Evolutionary conservation across 2,797 vertebrate species (phyloP).

Genomic region (Acanthopagrus latus): DNA sequence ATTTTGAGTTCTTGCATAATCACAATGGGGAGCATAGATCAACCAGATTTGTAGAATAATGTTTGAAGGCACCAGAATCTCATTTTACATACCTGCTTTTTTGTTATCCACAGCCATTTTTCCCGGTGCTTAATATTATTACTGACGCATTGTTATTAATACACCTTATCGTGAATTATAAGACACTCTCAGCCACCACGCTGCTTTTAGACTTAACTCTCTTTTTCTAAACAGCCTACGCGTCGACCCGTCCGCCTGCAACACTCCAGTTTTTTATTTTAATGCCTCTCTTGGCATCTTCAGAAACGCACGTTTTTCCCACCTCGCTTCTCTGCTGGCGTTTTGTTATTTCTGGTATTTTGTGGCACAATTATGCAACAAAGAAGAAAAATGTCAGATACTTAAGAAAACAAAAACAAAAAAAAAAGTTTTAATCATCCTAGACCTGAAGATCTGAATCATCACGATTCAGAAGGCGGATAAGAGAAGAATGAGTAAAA

Average conservation of each 20-base stretch:
- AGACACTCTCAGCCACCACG: background rate
- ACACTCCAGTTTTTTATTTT: slow-evolving; percentile 3
- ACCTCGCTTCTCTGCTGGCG: background rate
- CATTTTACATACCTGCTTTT: background rate
- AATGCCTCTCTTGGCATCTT: slow-evolving; percentile 4
- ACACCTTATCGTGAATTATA: background rate
- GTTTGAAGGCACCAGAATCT: background rate
- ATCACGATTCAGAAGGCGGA: background rate
- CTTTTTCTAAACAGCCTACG: background rate
- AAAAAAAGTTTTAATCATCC: no score
- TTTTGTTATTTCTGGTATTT: background rate
- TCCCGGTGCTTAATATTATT: background rate
- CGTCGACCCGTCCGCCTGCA: background rate
- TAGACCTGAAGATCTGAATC: background rate
- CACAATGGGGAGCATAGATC: background rate
- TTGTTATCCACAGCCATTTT: background rate
- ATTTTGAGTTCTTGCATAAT: slow-evolving; percentile 9
- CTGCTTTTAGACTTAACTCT: slow-evolving; percentile 5
- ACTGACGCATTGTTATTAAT: slow-evolving; percentile 1
- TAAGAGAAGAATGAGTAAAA: background rate
- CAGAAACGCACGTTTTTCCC: background rate
- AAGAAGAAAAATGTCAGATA: background rate
- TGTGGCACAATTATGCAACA: background rate
- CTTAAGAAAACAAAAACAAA: background rate
- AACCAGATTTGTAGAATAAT: background rate